A percentile compares a stretch with the other conserved stretches of the same genome.
These are phyloP conservation scores for Anguilla megastoma DNA, from an alignment of 2,797 vertebrate species.

Conservation along the genomic window DNA sequence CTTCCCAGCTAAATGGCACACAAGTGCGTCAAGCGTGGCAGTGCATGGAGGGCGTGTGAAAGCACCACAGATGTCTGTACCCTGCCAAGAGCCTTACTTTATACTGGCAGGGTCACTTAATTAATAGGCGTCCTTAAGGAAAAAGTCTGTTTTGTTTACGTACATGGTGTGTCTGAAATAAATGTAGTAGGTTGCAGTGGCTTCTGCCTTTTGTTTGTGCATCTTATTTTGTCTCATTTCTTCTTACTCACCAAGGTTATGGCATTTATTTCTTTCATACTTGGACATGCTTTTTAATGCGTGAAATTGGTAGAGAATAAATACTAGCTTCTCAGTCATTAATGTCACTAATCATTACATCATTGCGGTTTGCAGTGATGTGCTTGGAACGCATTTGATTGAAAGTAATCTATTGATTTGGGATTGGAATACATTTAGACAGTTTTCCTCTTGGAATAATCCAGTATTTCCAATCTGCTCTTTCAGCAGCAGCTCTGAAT, in stretches of 20 bases:
- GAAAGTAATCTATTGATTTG: no score
- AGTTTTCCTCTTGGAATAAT: no score
- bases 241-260: not conserved
- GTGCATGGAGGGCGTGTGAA: not conserved
- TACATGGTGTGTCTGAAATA: not conserved
- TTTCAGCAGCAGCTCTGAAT: no score
- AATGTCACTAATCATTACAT: not conserved
- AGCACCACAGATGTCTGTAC: not conserved
- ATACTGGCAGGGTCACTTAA: slow-evolving; percentile 21
- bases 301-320: not conserved
- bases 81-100: not conserved
- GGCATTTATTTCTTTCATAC: no score
- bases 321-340: not conserved
- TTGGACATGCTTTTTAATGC: not conserved
- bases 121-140: not conserved
- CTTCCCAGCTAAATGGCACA: slow-evolving; percentile 55
- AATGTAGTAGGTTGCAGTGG: not conserved
- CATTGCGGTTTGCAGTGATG: no score
- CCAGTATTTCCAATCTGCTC: no score
- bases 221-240: not conserved
- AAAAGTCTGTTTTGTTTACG: not conserved
- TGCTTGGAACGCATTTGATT: no score
- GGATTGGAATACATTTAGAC: no score
- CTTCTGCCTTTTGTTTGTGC: not conserved
- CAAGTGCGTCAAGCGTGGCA: slow-evolving; percentile 56